phyloP scores from a whole-genome alignment of 2,113 vertebrate species.

The Nothocercus julius region DNA sequence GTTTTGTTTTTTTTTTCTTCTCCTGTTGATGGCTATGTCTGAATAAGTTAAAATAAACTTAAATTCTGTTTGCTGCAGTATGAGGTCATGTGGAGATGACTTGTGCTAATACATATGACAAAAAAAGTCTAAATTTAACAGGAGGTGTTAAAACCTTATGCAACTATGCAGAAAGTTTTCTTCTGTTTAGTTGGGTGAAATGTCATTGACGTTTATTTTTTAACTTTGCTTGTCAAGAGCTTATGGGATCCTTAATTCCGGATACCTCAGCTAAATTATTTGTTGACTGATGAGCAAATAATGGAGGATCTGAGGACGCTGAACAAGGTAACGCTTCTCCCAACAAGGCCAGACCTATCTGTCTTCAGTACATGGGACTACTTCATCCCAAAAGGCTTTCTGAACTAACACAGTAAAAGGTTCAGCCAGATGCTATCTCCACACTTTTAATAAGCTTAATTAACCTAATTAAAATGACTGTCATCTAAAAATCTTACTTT shows the following conservation, averaged over 20 bases:
- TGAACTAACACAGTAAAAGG: background rate
- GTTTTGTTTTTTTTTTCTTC: background rate
- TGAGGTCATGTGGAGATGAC: background rate
- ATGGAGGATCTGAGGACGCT: constrained; percentile 96
- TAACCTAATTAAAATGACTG: constrained; percentile 1
- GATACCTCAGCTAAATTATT: constrained; percentile 96
- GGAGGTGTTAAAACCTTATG: background rate
- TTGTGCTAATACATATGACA: background rate
- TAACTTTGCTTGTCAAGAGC: background rate
- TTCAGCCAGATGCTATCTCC: constrained; percentile 1
- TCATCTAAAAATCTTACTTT: constrained; percentile 14
- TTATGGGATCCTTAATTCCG: constrained; percentile 81
- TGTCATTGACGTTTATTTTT: background rate
- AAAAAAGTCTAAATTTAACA: background rate
- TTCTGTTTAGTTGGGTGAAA: background rate
- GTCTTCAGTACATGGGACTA: background rate
- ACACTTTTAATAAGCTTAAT: constrained; percentile 18
- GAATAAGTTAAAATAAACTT: background rate
- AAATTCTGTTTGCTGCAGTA: background rate
- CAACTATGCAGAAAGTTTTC: background rate
- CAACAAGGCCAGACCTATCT: background rate
- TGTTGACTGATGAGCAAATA: constrained; percentile 97
- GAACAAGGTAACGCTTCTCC: constrained; percentile 84
- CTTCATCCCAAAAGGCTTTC: background rate
- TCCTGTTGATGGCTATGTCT: background rate